Evolutionary conservation across 2,113 vertebrate genomes (phyloP).

Genomic region (Melanocharis versteri): DNA sequence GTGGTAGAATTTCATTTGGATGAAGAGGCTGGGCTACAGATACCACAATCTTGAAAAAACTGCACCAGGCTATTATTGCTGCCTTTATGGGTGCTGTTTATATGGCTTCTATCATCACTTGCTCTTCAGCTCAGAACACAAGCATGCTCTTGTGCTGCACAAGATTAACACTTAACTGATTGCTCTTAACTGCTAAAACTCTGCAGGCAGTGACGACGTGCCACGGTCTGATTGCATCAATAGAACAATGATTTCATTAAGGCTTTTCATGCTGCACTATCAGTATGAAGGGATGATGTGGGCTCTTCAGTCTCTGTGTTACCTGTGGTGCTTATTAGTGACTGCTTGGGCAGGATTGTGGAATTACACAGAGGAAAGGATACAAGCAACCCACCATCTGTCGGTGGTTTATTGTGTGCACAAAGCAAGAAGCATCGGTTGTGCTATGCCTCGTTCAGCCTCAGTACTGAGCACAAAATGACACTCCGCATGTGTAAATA

Average conservation of each 20-base stretch:
- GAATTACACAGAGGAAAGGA: background rate
- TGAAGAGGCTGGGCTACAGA: background rate
- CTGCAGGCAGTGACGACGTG: background rate
- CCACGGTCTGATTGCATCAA: background rate
- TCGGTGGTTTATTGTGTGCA: background rate
- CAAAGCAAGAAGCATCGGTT: background rate
- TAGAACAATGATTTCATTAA: background rate
- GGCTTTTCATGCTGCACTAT: background rate
- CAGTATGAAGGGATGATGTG: background rate
- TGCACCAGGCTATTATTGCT: background rate
- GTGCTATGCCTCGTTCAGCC: background rate
- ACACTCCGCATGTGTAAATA: background rate
- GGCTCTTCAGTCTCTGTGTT: background rate
- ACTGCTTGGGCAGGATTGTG: background rate
- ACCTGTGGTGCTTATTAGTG: background rate
- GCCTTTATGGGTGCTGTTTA: background rate
- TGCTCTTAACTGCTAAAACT: background rate
- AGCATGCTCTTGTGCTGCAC: background rate
- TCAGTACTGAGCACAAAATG: background rate
- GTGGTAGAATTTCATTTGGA: background rate
- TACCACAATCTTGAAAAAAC: background rate
- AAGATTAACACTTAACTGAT: background rate
- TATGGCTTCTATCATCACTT: background rate
- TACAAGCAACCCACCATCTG: background rate
- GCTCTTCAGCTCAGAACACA: background rate